Percentiles rank a stretch among this genome's conserved stretches.
phyloP scores from a whole-genome alignment of 1,140 invertebrate species.

The Pentalonia nigronervosa region DNA sequence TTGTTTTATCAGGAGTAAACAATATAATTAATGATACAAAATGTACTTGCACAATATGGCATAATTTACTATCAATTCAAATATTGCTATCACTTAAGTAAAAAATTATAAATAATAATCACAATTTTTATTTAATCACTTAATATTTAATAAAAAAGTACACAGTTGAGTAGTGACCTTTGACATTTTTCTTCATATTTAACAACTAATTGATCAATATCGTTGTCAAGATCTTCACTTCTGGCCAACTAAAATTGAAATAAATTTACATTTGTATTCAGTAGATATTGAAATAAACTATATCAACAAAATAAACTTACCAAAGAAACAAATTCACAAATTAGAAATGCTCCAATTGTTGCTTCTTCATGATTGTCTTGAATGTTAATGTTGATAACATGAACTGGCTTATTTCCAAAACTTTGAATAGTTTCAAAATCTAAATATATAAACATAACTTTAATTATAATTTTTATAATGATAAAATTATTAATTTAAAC shows the following conservation, averaged over 20 bases:
- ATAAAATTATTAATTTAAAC: slow-evolving; percentile 48
- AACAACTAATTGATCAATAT: slow-evolving; percentile 95
- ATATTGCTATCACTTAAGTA: not conserved
- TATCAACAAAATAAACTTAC: slow-evolving; percentile 67
- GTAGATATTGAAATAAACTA: not conserved
- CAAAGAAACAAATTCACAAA: slow-evolving; percentile 91
- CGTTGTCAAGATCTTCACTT: slow-evolving; percentile 95
- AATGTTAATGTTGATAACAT: slow-evolving; percentile 99
- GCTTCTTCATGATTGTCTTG: slow-evolving; percentile 99
- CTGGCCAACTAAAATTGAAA: slow-evolving; percentile 75
- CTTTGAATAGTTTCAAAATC: slow-evolving; percentile 66
- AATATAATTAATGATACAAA: not conserved
- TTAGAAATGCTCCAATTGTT: slow-evolving; percentile 98
- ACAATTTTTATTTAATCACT: not conserved
- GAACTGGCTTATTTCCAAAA: slow-evolving; percentile 83
- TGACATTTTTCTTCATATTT: slow-evolving; percentile 92
- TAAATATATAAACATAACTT: slow-evolving; percentile 59
- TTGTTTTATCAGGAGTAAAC: not conserved
- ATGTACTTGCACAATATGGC: not conserved
- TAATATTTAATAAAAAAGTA: slow-evolving; percentile 88
- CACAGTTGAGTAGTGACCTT: slow-evolving; percentile 88
- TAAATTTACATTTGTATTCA: not conserved
- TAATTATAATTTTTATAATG: not conserved
- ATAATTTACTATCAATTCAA: not conserved
- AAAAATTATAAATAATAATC: not conserved